Percentiles rank a stretch among this genome's conserved stretches.
Evolutionary conservation across 2,113 vertebrate species (phyloP).

Genomic region (Macaca fascicularis): DNA sequence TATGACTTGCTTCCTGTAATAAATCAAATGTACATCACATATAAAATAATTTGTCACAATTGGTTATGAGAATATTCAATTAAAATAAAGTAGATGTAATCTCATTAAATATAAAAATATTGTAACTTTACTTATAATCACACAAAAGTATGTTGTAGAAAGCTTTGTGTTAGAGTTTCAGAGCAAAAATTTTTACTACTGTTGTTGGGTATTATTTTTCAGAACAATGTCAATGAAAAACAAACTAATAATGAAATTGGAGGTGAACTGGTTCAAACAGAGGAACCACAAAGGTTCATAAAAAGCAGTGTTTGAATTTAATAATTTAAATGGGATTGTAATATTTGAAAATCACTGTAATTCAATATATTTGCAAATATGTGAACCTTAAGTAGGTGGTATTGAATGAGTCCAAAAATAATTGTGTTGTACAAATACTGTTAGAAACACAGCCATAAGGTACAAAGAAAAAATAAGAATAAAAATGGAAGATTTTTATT

Average conservation of each 20-base stretch:
- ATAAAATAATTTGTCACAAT: not conserved
- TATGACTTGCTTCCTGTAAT: not conserved
- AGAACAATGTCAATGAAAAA: not conserved
- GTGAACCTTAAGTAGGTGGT: not conserved
- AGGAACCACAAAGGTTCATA: not conserved
- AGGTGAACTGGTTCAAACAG: not conserved
- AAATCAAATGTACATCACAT: not conserved
- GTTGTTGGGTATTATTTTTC: not conserved
- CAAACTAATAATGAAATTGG: not conserved
- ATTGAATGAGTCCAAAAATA: not conserved
- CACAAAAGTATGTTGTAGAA: not conserved
- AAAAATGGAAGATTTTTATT: not conserved
- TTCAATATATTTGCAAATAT: not conserved
- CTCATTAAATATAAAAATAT: not conserved
- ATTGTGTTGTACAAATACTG: not conserved
- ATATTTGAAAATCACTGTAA: not conserved
- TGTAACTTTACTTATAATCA: not conserved
- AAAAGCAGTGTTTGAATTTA: not conserved
- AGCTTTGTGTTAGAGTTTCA: not conserved
- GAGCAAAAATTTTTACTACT: not conserved
- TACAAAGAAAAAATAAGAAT: not conserved
- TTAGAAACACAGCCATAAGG: not conserved
- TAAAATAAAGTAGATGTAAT: not conserved
- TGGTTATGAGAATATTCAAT: not conserved
- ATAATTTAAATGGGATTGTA: not conserved